Evolutionary conservation across 2,113 vertebrate species (phyloP).

Genomic region (Thomomys bottae): DNA sequence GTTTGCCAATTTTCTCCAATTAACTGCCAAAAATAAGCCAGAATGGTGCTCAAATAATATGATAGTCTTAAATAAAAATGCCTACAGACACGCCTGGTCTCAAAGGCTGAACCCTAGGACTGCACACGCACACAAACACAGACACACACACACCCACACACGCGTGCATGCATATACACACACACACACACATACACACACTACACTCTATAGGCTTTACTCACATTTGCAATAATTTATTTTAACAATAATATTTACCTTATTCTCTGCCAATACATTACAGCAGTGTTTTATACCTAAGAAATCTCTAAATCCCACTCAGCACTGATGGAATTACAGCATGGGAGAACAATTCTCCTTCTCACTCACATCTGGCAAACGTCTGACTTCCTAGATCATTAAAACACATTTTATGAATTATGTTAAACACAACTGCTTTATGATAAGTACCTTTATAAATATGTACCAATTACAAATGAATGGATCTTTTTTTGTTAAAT

Average conservation of each 20-base stretch:
- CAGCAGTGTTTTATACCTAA: background rate
- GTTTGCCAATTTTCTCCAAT: too few relatives aligned
- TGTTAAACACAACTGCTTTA: background rate
- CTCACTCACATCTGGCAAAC: background rate
- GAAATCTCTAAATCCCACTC: background rate
- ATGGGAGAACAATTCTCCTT: background rate
- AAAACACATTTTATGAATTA: conserved; percentile 7
- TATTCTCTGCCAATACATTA: background rate
- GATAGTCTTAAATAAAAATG: too few relatives aligned
- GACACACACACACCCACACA: too few relatives aligned
- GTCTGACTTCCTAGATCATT: background rate
- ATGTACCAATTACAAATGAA: background rate
- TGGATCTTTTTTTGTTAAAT: background rate
- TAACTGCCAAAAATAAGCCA: too few relatives aligned
- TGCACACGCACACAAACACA: too few relatives aligned
- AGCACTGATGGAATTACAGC: background rate
- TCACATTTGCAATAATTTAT: background rate
- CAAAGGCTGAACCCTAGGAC: too few relatives aligned
- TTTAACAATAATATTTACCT: background rate
- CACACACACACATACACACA: too few relatives aligned
- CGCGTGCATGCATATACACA: too few relatives aligned
- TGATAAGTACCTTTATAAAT: background rate
- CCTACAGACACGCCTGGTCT: too few relatives aligned
- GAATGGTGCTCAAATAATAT: too few relatives aligned
- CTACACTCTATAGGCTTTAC: background rate